Evolutionary conservation across 53 echinoderm and acorn worm genomes (phyloP), one percentile per base, ranked within the genome.

Genomic region (Echinarachnius parma): DNA sequence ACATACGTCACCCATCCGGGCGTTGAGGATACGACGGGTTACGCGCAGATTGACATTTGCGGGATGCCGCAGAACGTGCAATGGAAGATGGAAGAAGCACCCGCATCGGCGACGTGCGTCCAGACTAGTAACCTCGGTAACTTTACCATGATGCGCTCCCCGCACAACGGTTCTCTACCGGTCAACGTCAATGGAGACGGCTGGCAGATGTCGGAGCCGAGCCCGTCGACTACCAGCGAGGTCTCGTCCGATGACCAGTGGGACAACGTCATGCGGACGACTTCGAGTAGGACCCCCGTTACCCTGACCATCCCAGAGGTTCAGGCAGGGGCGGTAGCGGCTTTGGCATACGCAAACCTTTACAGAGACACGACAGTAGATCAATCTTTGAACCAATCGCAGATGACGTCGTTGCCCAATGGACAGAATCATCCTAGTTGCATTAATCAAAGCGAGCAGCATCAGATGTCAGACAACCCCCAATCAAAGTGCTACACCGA

Each of bases 271-370:
- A 23, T 69, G 53, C 30, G 35, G 21, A 53, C 70, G 26, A 21
- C 32, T 3, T 25, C 60, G 13, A 29, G 60, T 47, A 33, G 66
- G 44, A 60, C 91, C 28, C 83, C 91, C 0, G 83, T 87, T 3
- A 77, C 79, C 31, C 75, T 90, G 9, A 91, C 84, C 16, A 66
- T 96, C 25, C 96, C 96, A 0, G 96, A 96, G 74, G 96, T 96
- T 4, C 90, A 90, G 62, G 84, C 75, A 27, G 96, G 96, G 2
- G 96, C 96, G 0, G 87, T 84, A 11, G 87, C 90, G 34, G 96
- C 96, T 3, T 75, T 96, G 80, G 95, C 95, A 14, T 95, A 86
- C 59, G 95, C 95, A 14, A 95, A 95, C 50, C 49, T 95, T 16
- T 95, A 95, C 47, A 75, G 95, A 56, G 93, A 88, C 21, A 91